Base-by-base conservation (phyloP, 2,888 invertebrate species). In the Coelopa pilipes region DNA sequence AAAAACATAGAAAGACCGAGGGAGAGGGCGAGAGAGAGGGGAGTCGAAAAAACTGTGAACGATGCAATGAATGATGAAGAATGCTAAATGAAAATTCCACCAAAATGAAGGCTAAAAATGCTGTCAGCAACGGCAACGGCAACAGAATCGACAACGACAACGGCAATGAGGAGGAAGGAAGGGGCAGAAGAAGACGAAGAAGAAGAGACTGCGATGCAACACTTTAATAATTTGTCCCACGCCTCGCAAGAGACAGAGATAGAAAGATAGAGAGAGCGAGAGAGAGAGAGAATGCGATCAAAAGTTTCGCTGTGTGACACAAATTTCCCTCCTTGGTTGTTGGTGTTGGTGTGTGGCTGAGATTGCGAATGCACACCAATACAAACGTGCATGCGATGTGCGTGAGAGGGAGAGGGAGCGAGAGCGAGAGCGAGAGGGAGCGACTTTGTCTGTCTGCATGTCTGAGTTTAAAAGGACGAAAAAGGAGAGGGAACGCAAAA, bases 261-360 rank as follows among this genome's bases (percentile, higher is more conserved):
- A 53, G n/a, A 3, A 9, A 15, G 13, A 13, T 3, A 53, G n/a
- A 4, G 53, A 53, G n/a, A 15, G 3, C 3, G 53, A 9, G n/a
- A n/a, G 3, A 53, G 53, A 3, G 10, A 53, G 10, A 50, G 50
- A 21, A 66, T 50, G 50, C 45, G 50, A 24, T 21, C 50, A 50
- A 19, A 66, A 50, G 66, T 59, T 71, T 63, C 71, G 63, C 63
- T 71, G 62, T 71, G 71, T 71, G 71, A 71, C 71, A 71, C 71
- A 71, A 71, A 71, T 71, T 71, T 65, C n/a, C 11, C 53, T 55
- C 55, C 55, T 60, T 63, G 34, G 21, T 34, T 50, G 45, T 62
- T n/a, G 17, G 13, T 50, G 45, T 62, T n/a, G 17, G 13, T 47
- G 47, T 24, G 19, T 70, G 50, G 2, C 34, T 34, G 34, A 34